Percentiles rank a stretch among this genome's conserved stretches.
Conservation (phyloP, 2,797 vertebrate genomes). For the Zenarchopterus dispar region DNA sequence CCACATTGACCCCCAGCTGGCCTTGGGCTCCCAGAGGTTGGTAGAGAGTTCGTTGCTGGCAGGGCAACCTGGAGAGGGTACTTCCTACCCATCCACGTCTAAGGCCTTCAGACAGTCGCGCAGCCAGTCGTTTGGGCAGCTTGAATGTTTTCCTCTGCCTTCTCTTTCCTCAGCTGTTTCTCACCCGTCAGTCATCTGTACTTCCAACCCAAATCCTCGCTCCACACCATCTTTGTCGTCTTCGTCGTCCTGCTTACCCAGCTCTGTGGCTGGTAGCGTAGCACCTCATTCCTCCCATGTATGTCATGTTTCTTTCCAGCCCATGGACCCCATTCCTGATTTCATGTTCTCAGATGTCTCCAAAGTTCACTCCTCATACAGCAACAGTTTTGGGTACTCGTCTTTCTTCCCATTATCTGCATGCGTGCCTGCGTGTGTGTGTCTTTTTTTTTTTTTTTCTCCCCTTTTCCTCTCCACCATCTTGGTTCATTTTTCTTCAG, state of each 20-base stretch:
- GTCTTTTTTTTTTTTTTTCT: slow-evolving; percentile 9
- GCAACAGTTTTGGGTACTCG: slow-evolving; percentile 90
- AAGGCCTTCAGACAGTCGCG: slow-evolving; percentile 85
- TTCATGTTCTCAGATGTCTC: slow-evolving; percentile 87
- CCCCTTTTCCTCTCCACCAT: slow-evolving; percentile 2
- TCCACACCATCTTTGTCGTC: slow-evolving; percentile 63
- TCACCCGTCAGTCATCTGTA: slow-evolving; percentile 77
- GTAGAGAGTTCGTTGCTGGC: slow-evolving; percentile 88
- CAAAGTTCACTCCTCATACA: slow-evolving; percentile 75
- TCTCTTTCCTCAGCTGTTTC: slow-evolving; percentile 82
- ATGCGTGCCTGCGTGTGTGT: slow-evolving; percentile 52
- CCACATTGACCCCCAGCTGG: slow-evolving; percentile 90
- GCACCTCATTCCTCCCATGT: slow-evolving; percentile 86
- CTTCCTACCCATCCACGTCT: slow-evolving; percentile 77
- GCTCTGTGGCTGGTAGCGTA: slow-evolving; percentile 59
- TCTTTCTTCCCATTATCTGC: slow-evolving; percentile 69
- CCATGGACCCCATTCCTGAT: slow-evolving; percentile 92
- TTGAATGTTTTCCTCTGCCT: slow-evolving; percentile 78
- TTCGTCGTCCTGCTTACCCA: slow-evolving; percentile 72
- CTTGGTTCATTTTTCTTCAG: background rate
- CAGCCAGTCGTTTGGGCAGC: slow-evolving; percentile 89
- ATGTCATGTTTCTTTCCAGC: slow-evolving; percentile 91
- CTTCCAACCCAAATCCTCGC: slow-evolving; percentile 64
- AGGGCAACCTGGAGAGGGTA: slow-evolving; percentile 80
- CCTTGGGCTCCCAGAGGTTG: slow-evolving; percentile 97